Percentiles rank a stretch among this genome's conserved stretches.
phyloP scores from a whole-genome alignment of 2,113 vertebrate species.

The Engystomops pustulosus region DNA sequence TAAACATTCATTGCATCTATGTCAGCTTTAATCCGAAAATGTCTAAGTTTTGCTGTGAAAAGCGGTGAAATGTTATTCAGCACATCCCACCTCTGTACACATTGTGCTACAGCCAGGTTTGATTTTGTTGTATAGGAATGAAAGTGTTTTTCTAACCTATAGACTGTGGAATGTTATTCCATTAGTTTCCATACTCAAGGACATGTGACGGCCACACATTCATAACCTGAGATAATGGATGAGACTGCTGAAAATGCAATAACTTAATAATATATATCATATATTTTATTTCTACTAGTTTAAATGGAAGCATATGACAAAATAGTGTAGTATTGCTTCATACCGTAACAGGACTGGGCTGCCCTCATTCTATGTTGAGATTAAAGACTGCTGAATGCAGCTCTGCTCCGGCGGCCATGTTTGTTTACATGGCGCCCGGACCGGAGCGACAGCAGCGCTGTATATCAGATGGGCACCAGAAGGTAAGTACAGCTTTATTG shows the following conservation, averaged over 20 bases:
- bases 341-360: too few species aligned
- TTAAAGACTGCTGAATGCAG: too few species aligned
- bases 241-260: too few species aligned
- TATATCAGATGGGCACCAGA: too few species aligned
- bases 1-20: neutral
- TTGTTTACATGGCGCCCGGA: too few species aligned
- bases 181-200: neutral
- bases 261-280: neutral
- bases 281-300: too few species aligned
- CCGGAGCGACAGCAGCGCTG: too few species aligned
- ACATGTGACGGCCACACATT: neutral
- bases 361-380: too few species aligned
- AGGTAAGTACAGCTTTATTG: too few species aligned
- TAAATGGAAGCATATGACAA: too few species aligned
- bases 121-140: neutral
- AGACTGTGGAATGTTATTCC: neutral
- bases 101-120: neutral
- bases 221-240: neutral
- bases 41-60: neutral
- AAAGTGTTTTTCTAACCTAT: slow-evolving; percentile 7
- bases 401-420: too few species aligned
- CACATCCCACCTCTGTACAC: neutral
- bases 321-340: too few species aligned
- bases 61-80: slow-evolving; percentile 11
- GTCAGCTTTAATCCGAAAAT: neutral